These are phyloP conservation scores for Drosophila barbarae DNA, from an alignment of 2,888 invertebrate species.

Conservation along the genomic window DNA sequence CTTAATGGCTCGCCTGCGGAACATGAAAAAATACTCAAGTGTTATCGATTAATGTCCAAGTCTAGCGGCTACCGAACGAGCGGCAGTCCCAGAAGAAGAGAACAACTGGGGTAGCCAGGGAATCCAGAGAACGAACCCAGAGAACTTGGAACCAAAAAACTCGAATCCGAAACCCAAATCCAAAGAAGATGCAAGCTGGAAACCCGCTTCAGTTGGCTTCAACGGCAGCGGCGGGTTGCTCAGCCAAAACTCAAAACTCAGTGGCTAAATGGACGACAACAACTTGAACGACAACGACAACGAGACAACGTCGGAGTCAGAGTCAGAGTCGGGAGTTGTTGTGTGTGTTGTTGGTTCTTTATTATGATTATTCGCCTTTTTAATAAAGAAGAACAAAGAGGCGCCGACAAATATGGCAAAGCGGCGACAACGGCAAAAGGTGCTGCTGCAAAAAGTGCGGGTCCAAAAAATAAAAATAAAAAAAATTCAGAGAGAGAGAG, in stretches of 20 bases:
- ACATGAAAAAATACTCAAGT: constrained; percentile 81
- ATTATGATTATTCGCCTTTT: constrained; percentile 74
- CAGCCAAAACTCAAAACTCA: constrained; percentile 76
- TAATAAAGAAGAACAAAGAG: constrained; percentile 74
- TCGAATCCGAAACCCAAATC: constrained; percentile 44
- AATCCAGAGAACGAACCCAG: neutral
- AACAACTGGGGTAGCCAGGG: constrained; percentile 2
- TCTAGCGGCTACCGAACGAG: constrained; percentile 79
- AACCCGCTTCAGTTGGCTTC: constrained; percentile 8
- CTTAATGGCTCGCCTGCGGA: constrained; percentile 80
- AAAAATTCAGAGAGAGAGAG: neutral
- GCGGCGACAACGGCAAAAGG: constrained; percentile 43
- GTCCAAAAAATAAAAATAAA: constrained; percentile 8
- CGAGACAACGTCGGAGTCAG: constrained; percentile 17
- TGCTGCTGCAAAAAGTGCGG: constrained; percentile 24
- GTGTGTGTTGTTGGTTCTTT: constrained; percentile 61
- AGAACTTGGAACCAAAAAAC: constrained; percentile 9
- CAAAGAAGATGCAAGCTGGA: constrained; percentile 54
- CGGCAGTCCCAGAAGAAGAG: constrained; percentile 53
- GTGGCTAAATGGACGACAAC: constrained; percentile 74
- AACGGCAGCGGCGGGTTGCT: constrained; percentile 51
- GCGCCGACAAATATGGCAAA: constrained; percentile 75
- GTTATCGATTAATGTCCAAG: constrained; percentile 81
- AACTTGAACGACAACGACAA: constrained; percentile 47
- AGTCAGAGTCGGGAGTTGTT: constrained; percentile 40